Conservation (phyloP, 2,888 invertebrate species). For the Nomada hirtipes region DNA sequence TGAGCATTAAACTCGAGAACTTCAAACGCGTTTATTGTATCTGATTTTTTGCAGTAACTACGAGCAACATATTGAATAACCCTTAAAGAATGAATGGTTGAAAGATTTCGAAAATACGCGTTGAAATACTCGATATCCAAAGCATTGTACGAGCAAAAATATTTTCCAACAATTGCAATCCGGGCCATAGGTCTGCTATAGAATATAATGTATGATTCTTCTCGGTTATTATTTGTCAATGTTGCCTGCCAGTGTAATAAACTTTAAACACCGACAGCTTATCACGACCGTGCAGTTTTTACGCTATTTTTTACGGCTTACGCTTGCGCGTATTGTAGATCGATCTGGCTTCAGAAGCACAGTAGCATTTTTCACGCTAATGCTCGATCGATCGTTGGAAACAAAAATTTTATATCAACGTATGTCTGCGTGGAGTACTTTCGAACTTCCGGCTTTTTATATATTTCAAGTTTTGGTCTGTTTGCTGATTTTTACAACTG, state of each 20-base stretch:
- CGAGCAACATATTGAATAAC: neutral
- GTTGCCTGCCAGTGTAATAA: constrained; percentile 41
- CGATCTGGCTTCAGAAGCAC: constrained; percentile 38
- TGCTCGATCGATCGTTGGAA: constrained; percentile 38
- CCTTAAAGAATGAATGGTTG: neutral
- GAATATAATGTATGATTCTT: constrained; percentile 28
- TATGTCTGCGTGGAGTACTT: neutral
- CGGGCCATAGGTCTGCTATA: neutral
- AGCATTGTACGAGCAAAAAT: neutral
- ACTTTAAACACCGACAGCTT: constrained; percentile 45
- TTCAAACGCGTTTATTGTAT: neutral
- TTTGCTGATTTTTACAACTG: too few relatives aligned
- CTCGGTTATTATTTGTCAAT: constrained; percentile 44
- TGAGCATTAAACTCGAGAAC: neutral
- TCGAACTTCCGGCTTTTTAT: neutral
- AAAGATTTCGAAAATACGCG: constrained; percentile 9
- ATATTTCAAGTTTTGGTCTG: too few relatives aligned
- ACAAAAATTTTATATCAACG: constrained; percentile 2
- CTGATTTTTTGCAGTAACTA: neutral
- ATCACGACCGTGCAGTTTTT: constrained; percentile 36
- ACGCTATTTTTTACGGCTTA: constrained; percentile 49
- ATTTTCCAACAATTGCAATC: constrained; percentile 22
- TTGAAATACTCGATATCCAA: constrained; percentile 12
- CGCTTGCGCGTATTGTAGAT: constrained; percentile 24
- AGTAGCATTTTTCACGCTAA: constrained; percentile 46